Evolutionary conservation across 2,797 vertebrate species (phyloP).

Genomic region (Hapalemur alaotrensis): DNA sequence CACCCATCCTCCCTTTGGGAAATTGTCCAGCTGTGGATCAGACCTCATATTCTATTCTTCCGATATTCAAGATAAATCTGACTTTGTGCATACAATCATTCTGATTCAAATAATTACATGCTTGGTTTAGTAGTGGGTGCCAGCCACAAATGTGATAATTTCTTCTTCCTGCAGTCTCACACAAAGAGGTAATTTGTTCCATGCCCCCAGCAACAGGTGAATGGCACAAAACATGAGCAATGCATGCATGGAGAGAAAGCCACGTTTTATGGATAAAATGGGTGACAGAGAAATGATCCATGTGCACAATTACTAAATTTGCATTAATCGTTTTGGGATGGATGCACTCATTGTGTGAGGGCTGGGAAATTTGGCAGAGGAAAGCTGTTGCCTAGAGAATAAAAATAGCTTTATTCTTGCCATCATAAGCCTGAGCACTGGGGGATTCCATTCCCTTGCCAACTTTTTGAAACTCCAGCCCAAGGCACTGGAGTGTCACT

Average conservation of each 20-base stretch:
- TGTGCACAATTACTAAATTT: constrained; percentile 78
- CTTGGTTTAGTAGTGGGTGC: constrained; percentile 58
- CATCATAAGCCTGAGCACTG: constrained; percentile 24
- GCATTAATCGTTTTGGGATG: constrained; percentile 76
- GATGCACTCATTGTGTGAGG: constrained; percentile 74
- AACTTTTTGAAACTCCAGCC: constrained; percentile 69
- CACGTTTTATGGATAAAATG: constrained; percentile 62
- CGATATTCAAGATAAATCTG: constrained; percentile 67
- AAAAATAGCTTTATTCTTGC: constrained; percentile 75
- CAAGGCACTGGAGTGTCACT: constrained; percentile 57
- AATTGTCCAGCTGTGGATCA: constrained; percentile 59
- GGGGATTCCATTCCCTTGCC: constrained; percentile 66
- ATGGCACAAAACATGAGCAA: constrained; percentile 67
- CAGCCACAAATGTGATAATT: constrained; percentile 75
- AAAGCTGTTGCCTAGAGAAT: constrained; percentile 72
- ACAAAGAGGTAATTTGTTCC: constrained; percentile 75
- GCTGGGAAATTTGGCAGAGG: constrained; percentile 72
- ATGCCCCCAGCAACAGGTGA: constrained; percentile 78
- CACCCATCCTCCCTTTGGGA: constrained; percentile 50
- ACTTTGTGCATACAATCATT: constrained; percentile 44
- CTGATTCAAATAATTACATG: constrained; percentile 71
- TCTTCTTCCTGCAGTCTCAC: constrained; percentile 56
- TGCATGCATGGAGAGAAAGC: constrained; percentile 55
- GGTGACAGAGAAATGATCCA: constrained; percentile 73
- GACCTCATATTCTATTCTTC: constrained; percentile 37